phyloP scores from a whole-genome alignment of 2,888 invertebrate species.

The Brachylomia viminalis region DNA sequence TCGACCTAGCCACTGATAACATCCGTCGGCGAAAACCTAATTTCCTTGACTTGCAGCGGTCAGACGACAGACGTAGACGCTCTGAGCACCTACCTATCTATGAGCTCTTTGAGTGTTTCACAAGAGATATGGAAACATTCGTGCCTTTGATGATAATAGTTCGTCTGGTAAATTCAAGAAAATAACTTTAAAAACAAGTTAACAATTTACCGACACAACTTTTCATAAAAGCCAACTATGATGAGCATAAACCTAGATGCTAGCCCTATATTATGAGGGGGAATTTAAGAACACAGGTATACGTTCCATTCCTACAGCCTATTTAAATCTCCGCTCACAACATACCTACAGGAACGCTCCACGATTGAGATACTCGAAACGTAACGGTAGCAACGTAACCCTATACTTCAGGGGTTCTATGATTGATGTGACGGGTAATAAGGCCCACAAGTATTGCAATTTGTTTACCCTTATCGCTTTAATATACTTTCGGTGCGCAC shows the following conservation, averaged over 20 bases:
- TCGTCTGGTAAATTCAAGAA: not conserved
- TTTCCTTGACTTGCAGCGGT: constrained; percentile 57
- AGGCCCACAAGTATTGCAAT: constrained; percentile 89
- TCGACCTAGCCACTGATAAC: constrained; percentile 43
- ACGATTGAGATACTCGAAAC: constrained; percentile 74
- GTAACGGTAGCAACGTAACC: constrained; percentile 75
- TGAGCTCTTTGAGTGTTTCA: constrained; percentile 6
- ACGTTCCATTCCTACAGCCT: not conserved
- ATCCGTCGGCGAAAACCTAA: constrained; percentile 54
- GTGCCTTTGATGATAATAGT: not conserved
- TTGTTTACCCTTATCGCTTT: constrained; percentile 89
- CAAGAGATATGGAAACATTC: not conserved
- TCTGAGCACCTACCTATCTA: constrained; percentile 16
- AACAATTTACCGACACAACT: not conserved
- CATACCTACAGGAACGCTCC: constrained; percentile 40
- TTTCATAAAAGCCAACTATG: not conserved
- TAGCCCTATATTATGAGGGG: not conserved
- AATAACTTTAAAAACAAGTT: not conserved
- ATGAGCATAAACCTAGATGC: not conserved
- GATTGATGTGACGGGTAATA: constrained; percentile 90
- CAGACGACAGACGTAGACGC: constrained; percentile 42
- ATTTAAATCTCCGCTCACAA: constrained; percentile 41
- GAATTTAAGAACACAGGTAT: not conserved
- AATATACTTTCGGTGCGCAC: constrained; percentile 81
- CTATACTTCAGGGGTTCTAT: constrained; percentile 85